phyloP scores from a whole-genome alignment of 1,140 invertebrate species.

The Cotesia glomerata region DNA sequence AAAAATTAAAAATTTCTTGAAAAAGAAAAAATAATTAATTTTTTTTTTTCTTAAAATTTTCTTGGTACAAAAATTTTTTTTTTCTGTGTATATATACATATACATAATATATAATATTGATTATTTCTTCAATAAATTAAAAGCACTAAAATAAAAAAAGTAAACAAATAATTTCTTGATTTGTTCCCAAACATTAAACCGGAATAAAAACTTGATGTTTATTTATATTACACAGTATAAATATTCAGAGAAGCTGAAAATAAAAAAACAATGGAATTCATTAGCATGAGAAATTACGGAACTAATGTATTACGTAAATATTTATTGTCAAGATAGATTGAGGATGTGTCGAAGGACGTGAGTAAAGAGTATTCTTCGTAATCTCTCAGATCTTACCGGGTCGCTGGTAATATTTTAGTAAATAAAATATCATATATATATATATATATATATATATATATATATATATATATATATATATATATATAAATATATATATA shows the following conservation, averaged over 20 bases:
- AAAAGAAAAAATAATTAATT: no score
- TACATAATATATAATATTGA: no score
- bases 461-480: background rate
- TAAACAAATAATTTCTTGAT: conserved; percentile 39
- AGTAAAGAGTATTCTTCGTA: conserved; percentile 15
- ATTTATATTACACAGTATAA: background rate
- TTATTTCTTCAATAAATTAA: no score
- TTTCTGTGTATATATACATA: no score
- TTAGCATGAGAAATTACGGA: conserved; percentile 12
- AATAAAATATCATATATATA: no score
- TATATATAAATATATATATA: no score
- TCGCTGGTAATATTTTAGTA: background rate
- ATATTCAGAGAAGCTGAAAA: conserved; percentile 19
- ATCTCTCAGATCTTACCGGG: conserved; percentile 7
- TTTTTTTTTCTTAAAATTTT: no score
- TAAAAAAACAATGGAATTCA: background rate
- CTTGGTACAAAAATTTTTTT: no score
- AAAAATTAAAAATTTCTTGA: no score
- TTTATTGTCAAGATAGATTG: background rate
- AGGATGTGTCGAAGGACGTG: conserved; percentile 7
- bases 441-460: background rate
- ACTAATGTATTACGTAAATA: conserved; percentile 4
- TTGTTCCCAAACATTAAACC: background rate
- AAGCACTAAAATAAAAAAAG: background rate
- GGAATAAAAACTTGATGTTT: background rate